Evolutionary conservation across 2,797 vertebrate species (phyloP).

Genomic region (Enteromius mattozi): DNA sequence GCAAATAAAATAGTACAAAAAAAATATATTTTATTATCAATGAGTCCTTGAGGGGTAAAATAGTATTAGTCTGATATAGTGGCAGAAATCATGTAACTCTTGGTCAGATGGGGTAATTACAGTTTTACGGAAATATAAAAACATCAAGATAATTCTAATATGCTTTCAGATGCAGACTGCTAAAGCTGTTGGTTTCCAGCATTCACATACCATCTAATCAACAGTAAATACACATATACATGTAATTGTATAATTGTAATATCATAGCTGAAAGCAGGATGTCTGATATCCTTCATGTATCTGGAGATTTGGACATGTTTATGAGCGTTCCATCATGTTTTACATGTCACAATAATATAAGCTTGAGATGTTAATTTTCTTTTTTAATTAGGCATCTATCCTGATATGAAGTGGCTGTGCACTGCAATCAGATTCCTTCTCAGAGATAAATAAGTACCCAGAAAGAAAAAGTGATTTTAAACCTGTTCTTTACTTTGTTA

Average conservation of each 20-base stretch:
- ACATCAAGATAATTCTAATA: background rate
- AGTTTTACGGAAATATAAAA: background rate
- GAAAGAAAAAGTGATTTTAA: constrained; percentile 37
- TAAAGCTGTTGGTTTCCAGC: constrained; percentile 38
- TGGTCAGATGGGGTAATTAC: background rate
- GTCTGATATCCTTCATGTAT: constrained; percentile 9
- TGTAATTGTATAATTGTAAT: background rate
- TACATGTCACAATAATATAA: background rate
- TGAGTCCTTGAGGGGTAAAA: background rate
- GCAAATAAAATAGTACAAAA: background rate
- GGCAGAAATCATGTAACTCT: background rate
- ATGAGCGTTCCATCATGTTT: background rate
- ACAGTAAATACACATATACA: background rate
- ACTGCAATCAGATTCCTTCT: constrained; percentile 49
- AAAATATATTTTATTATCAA: background rate
- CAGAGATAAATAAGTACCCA: constrained; percentile 42
- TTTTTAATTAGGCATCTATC: constrained; percentile 23
- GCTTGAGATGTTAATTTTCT: constrained; percentile 8
- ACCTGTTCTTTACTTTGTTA: constrained; percentile 54
- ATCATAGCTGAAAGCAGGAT: constrained; percentile 37
- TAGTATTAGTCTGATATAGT: background rate
- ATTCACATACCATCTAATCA: constrained; percentile 14
- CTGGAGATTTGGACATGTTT: background rate
- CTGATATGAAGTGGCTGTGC: background rate
- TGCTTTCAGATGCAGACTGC: background rate